Base-by-base conservation (phyloP, 1,140 invertebrate species). In the Agrilus planipennis region DNA sequence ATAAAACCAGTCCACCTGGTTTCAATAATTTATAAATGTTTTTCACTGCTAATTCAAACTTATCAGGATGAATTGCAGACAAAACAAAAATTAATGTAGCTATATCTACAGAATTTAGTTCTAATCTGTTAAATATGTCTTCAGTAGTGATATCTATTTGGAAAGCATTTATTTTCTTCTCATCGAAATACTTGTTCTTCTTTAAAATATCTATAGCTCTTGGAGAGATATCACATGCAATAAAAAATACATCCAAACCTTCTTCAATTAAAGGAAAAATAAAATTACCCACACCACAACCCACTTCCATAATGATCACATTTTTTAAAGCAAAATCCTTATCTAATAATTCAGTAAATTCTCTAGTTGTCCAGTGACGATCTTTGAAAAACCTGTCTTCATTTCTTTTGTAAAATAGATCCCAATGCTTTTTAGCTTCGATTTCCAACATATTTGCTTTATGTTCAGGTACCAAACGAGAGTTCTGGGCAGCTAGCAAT, bases 221-320 rank as follows among this genome's bases (percentile, higher is more conserved):
- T 21, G 80, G 77, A 5, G 92, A 95, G 55, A 98, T 84, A 70
- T 99, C 94, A 67, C 92, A 98, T 3, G 87, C 91, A 62, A 88
- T 87, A 50, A 94, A 78, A 53, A 72, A 80, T 16, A 82, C 74
- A 52, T 76, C 73, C 1, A 70, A 57, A 20, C 79, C 75, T 52
- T 88, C 87, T 59, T 91, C 78, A 3, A 95, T 56, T 23, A 99
- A 58, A 0, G 95, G 94, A 67, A 88, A 97, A 34, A 97, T 70
- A 55, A 98, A 85, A 67, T 98, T 98, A 0, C 95, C 95, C 31
- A 96, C 93, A 4, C 95, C 95, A 68, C 94, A 98, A 0, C 95
- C 95, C 15, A 96, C 75, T 70, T 99, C 93, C 7, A 96, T 63
- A 20, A 82, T 68, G 2, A 68, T 48, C 5, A 45, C 4, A 16